A percentile compares a stretch with the other conserved stretches of the same genome.
These are phyloP conservation scores for Salminus brasiliensis DNA, from an alignment of 2,113 vertebrate species.

Conservation along the genomic window DNA sequence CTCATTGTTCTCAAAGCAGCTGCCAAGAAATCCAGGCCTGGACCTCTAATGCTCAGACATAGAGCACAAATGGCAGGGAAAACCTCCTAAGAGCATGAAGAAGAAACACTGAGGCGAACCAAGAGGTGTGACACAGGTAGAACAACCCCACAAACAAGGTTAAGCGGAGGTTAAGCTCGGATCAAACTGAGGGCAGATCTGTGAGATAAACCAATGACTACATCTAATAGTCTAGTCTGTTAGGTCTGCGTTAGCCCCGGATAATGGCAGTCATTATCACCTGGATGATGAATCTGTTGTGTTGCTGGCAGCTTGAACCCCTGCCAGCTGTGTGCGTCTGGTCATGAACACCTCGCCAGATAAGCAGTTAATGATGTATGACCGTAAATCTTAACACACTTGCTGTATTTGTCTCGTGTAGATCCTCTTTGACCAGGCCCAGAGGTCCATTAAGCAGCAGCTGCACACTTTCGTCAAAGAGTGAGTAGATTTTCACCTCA, in stretches of 20 bases:
- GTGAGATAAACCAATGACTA: not conserved
- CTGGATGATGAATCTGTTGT: not conserved
- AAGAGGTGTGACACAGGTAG: too few relatives aligned
- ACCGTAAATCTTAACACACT: not conserved
- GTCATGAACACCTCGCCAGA: too few relatives aligned
- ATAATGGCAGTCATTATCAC: not conserved
- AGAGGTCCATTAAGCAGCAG: constrained; percentile 97
- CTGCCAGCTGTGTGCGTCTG: not conserved
- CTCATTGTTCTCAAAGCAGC: too few relatives aligned
- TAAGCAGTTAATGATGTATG: too few relatives aligned
- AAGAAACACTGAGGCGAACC: too few relatives aligned
- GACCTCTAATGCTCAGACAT: too few relatives aligned
- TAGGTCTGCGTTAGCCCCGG: not conserved
- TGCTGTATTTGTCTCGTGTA: constrained; percentile 63
- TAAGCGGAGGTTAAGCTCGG: too few relatives aligned
- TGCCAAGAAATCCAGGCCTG: too few relatives aligned
- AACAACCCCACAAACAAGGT: not conserved
- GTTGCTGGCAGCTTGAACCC: not conserved
- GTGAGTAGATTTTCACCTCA: constrained; percentile 85
- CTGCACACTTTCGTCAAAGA: constrained; percentile 98
- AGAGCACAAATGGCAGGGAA: too few relatives aligned
- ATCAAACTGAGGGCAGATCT: not conserved
- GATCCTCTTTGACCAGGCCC: constrained; percentile 98
- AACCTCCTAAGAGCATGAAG: too few relatives aligned
- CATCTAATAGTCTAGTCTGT: not conserved